Evolutionary conservation across 2,113 vertebrate species (phyloP).

Genomic region (Scortum barcoo): DNA sequence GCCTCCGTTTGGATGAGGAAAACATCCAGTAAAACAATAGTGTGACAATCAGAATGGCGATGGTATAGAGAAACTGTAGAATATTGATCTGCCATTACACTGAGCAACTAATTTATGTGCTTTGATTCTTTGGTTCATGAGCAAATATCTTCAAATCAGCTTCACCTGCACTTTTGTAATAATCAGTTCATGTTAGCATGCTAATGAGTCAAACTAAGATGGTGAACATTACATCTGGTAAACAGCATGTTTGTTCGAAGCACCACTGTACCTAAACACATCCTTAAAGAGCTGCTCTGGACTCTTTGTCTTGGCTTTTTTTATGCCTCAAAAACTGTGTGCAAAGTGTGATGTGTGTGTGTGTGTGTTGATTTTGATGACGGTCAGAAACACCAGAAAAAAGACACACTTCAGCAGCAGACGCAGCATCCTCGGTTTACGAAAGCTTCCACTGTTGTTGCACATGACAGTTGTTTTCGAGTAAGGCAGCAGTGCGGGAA

Average conservation of each 20-base stretch:
- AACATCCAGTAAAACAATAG: no score
- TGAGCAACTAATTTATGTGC: background rate
- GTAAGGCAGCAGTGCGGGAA: conserved; percentile 1
- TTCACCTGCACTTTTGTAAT: no score
- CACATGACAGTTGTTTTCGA: background rate
- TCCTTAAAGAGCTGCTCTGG: background rate
- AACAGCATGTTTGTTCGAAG: background rate
- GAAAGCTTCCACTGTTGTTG: background rate
- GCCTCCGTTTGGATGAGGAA: no score
- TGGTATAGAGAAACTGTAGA: no score
- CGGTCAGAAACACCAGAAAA: background rate
- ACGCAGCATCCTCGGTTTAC: background rate
- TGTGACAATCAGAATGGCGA: no score
- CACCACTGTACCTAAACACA: background rate
- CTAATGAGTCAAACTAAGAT: no score
- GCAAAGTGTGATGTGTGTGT: background rate
- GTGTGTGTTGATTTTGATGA: background rate
- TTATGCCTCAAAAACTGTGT: background rate
- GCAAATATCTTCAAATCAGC: no score
- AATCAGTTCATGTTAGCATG: no score
- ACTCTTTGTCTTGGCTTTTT: background rate
- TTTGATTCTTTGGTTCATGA: background rate
- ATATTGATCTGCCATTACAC: no score
- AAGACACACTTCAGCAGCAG: conserved; percentile 17
- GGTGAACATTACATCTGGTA: no score